Evolutionary conservation across 1,140 invertebrate genomes (phyloP).

Genomic region (Drosophila ambigua): DNA sequence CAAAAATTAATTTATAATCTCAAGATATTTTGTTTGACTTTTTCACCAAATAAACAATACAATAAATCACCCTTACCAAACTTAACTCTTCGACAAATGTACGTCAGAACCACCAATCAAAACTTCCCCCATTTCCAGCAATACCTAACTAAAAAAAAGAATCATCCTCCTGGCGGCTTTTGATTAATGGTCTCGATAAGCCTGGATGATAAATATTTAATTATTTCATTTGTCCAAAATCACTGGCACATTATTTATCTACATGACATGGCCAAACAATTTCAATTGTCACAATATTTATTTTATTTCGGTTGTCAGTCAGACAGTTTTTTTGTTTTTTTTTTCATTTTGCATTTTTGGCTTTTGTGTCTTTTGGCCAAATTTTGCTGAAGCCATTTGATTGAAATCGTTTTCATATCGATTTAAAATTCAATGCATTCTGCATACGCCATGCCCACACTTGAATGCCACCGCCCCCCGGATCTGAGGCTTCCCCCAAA

Average conservation of each 20-base stretch:
- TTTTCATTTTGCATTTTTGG: too few species aligned
- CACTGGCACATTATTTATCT: constrained; percentile 42
- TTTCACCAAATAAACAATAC: too few species aligned
- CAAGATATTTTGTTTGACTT: too few species aligned
- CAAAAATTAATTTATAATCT: too few species aligned
- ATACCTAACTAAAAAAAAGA: neutral
- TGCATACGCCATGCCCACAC: constrained; percentile 45
- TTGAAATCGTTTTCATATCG: constrained; percentile 52
- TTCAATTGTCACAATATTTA: constrained; percentile 52
- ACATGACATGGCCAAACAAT: constrained; percentile 52
- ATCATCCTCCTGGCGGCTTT: neutral
- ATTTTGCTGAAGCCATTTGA: constrained; percentile 48
- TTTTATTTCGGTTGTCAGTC: constrained; percentile 24
- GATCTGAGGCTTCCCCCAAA: constrained; percentile 9
- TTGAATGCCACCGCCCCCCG: constrained; percentile 4
- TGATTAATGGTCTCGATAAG: constrained; percentile 53
- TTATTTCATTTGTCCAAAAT: constrained; percentile 46
- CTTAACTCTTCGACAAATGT: too few species aligned
- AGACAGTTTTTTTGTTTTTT: neutral
- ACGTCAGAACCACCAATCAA: too few species aligned
- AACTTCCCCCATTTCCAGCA: constrained; percentile 12
- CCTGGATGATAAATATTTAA: constrained; percentile 47
- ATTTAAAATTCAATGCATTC: constrained; percentile 59
- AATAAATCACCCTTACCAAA: too few species aligned
- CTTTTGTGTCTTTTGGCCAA: constrained; percentile 26